Evolutionary conservation across 1,140 invertebrate species (phyloP).

Genomic region (Eubasilissa regina): DNA sequence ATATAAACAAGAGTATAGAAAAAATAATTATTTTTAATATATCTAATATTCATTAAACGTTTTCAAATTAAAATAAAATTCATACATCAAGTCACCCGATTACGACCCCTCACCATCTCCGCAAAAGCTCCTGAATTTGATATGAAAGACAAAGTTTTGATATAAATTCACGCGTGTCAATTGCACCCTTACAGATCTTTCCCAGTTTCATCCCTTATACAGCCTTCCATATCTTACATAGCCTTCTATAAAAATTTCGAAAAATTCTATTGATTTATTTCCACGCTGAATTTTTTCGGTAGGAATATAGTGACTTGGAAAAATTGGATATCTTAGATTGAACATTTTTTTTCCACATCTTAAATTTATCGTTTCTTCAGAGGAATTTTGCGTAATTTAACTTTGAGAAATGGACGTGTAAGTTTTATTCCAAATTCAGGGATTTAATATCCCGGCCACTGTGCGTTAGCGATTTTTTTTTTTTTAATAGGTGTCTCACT

Average conservation of each 20-base stretch:
- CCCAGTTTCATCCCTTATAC: conserved; percentile 32
- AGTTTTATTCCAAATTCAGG: background rate
- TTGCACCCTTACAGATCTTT: conserved; percentile 51
- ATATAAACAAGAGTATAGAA: too few relatives aligned
- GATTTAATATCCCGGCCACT: conserved; percentile 1
- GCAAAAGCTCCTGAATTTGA: conserved; percentile 56
- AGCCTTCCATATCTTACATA: conserved; percentile 20
- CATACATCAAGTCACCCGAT: conserved; percentile 17
- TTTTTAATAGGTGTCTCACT: too few relatives aligned
- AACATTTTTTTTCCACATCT: conserved; percentile 21
- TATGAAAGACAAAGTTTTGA: conserved; percentile 61
- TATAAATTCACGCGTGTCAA: conserved; percentile 59
- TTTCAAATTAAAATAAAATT: conserved; percentile 23
- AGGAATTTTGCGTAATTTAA: conserved; percentile 17
- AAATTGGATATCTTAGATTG: conserved; percentile 28
- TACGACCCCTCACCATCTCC: conserved; percentile 28
- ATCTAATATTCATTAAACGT: too few relatives aligned
- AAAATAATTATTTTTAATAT: too few relatives aligned
- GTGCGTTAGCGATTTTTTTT: background rate
- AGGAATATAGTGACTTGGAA: conserved; percentile 28
- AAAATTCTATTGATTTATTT: conserved; percentile 39
- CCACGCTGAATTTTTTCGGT: background rate
- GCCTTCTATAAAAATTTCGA: conserved; percentile 19
- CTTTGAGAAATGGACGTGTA: conserved; percentile 18
- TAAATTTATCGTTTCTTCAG: conserved; percentile 12